A percentile compares a stretch with the other conserved stretches of the same genome.
Conservation (phyloP, 1,140 invertebrate genomes). For the Leptonema lineaticorne region DNA sequence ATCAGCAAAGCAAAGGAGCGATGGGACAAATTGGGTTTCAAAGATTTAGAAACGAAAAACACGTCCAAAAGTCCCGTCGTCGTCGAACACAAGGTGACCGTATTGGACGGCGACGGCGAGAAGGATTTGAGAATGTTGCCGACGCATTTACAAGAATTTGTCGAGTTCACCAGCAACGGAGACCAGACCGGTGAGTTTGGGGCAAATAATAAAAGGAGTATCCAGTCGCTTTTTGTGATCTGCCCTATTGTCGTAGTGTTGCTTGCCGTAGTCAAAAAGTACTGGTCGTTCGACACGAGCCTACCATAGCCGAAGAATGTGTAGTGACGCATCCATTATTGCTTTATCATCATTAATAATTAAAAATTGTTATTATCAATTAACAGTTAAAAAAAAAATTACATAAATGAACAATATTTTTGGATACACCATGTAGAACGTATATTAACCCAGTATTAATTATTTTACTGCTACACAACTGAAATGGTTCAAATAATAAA, state of each 20-base stretch:
- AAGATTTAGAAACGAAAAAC: slow-evolving; percentile 58
- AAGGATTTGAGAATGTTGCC: slow-evolving; percentile 65
- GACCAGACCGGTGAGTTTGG: slow-evolving; percentile 54
- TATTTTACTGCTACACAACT: too few species aligned
- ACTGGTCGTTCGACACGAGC: slow-evolving; percentile 40
- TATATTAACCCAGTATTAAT: too few species aligned
- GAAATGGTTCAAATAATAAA: background rate
- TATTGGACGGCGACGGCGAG: slow-evolving; percentile 62
- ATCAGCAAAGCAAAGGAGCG: slow-evolving; percentile 66
- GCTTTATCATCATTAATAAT: too few species aligned
- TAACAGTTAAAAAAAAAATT: background rate
- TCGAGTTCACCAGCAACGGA: slow-evolving; percentile 62
- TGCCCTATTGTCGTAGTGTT: slow-evolving; percentile 54
- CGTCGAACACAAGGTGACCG: slow-evolving; percentile 56
- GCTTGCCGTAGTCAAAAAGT: slow-evolving; percentile 49
- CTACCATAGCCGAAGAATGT: background rate
- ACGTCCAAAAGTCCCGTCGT: slow-evolving; percentile 55
- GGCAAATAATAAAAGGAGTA: slow-evolving; percentile 39
- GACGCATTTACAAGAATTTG: slow-evolving; percentile 72
- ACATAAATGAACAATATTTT: background rate
- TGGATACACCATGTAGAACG: background rate
- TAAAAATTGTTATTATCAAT: background rate
- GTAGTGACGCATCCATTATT: background rate
- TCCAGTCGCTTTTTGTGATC: slow-evolving; percentile 52
- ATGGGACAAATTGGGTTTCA: slow-evolving; percentile 61